Evolutionary conservation across 2,888 invertebrate genomes (phyloP).

Genomic region (Melipona beecheii): DNA sequence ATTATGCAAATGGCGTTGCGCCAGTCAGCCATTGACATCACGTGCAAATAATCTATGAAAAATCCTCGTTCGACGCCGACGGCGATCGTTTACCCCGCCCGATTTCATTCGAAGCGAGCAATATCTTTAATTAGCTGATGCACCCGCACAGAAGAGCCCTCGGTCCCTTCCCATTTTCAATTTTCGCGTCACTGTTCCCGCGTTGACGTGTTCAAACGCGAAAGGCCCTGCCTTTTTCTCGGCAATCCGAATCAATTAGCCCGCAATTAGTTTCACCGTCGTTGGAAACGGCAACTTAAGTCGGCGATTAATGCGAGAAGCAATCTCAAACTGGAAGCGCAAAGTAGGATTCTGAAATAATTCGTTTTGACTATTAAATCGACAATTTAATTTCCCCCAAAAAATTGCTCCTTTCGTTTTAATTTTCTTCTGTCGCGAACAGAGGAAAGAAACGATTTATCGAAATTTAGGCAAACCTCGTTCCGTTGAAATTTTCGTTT

Average conservation of each 20-base stretch:
- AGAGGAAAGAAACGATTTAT: no score
- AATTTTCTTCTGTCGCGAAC: neutral
- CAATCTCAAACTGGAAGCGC: slow-evolving; percentile 12
- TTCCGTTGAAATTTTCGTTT: no score
- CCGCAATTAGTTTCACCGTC: slow-evolving; percentile 5
- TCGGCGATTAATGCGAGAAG: neutral
- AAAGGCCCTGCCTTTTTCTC: neutral
- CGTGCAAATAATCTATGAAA: slow-evolving; percentile 6
- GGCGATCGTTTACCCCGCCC: no score
- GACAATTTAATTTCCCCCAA: neutral
- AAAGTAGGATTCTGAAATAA: slow-evolving; percentile 18
- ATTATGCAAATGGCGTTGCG: neutral
- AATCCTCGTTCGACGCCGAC: neutral
- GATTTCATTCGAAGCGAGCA: slow-evolving; percentile 3
- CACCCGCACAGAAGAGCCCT: neutral
- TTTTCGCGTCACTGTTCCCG: neutral
- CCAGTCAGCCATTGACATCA: neutral
- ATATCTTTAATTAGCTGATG: slow-evolving; percentile 24
- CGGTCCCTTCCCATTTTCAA: neutral
- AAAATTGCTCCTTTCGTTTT: neutral
- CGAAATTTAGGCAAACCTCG: no score
- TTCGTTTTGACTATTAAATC: slow-evolving; percentile 10
- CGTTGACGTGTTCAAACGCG: neutral
- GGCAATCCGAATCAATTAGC: slow-evolving; percentile 18
- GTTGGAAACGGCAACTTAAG: slow-evolving; percentile 12